phyloP scores from a whole-genome alignment of 2,797 vertebrate genomes.

The Lepidocolaptes lacrymiger region DNA sequence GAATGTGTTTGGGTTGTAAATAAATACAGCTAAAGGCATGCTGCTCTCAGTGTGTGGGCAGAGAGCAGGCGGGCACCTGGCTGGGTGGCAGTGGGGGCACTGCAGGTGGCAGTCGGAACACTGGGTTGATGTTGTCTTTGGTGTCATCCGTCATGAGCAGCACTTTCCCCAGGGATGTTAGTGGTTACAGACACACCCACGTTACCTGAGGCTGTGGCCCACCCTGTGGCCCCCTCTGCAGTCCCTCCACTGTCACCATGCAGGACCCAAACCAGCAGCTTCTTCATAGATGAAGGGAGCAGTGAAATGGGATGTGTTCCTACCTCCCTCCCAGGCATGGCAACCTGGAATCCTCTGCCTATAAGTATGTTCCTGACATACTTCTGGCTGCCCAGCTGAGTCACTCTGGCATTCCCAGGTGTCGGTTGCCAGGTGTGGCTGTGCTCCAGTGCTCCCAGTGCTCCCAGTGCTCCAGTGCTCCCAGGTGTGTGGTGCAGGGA shows the following conservation, averaged over 20 bases:
- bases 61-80: background rate
- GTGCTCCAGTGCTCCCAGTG: background rate
- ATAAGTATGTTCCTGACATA: background rate
- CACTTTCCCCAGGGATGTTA: rapidly evolving
- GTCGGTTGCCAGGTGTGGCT: background rate
- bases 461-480: too few species aligned
- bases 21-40: background rate
- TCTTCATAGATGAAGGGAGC: background rate
- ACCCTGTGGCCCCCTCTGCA: background rate
- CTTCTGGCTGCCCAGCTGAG: background rate
- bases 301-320: background rate
- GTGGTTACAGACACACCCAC: rapidly evolving
- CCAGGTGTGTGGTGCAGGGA: background rate
- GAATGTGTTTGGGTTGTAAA: background rate
- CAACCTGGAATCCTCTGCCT: background rate
- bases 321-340: background rate
- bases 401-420: rapidly evolving
- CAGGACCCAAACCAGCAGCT: background rate
- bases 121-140: background rate
- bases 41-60: background rate
- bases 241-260: background rate
- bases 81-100: background rate
- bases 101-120: background rate
- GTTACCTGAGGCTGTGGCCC: rapidly evolving
- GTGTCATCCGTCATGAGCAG: background rate